phyloP scores from a whole-genome alignment of 1,140 invertebrate genomes.

The Bombus ignitus region DNA sequence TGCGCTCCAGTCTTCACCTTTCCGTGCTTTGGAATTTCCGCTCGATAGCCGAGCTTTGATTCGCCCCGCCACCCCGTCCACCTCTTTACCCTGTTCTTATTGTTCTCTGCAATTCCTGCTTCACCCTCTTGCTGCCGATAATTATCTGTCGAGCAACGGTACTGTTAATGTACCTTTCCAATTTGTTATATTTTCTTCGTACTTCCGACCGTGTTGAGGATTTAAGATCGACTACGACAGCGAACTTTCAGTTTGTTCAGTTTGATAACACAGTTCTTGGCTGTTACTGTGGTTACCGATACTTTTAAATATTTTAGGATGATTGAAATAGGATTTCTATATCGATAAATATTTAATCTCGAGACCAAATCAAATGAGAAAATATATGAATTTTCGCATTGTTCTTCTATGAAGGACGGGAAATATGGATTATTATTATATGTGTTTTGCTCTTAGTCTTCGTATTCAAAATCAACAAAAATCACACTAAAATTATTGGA shows the following conservation, averaged over 20 bases:
- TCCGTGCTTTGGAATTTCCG: conserved; percentile 33
- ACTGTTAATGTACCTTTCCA: not conserved
- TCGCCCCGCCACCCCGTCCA: not conserved
- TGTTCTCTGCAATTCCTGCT: not conserved
- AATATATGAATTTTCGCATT: no score
- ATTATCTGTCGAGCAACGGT: not conserved
- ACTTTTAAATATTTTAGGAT: no score
- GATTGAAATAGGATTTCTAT: no score
- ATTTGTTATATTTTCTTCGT: not conserved
- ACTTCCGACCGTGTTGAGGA: not conserved
- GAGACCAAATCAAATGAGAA: no score
- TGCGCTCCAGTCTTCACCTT: conserved; percentile 42
- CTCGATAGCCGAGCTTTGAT: conserved; percentile 45
- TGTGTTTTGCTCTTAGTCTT: no score
- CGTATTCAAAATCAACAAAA: no score
- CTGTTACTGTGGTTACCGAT: no score
- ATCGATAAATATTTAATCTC: no score
- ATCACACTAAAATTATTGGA: not conserved
- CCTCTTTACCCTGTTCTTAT: not conserved
- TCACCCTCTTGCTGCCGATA: not conserved
- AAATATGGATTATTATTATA: no score
- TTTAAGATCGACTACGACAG: not conserved
- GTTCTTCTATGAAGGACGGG: no score
- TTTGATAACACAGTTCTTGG: no score
- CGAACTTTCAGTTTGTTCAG: no score